A percentile compares a stretch with the other conserved stretches of the same genome.
phyloP scores from a whole-genome alignment of 2,888 invertebrate species.

The Melanchra persicariae region DNA sequence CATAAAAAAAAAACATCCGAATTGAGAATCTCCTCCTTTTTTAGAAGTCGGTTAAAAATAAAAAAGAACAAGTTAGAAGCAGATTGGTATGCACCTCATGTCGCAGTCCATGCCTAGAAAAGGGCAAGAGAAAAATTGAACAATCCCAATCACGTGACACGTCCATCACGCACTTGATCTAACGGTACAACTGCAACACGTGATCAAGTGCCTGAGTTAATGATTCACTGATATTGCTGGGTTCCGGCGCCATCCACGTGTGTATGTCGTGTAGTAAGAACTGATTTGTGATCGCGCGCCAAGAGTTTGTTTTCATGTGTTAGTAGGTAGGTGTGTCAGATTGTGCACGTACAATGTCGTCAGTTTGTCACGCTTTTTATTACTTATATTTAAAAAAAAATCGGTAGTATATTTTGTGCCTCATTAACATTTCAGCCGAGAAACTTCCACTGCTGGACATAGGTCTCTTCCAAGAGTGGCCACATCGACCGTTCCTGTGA shows the following conservation, averaged over 20 bases:
- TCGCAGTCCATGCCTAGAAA: neutral
- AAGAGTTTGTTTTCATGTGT: conserved; percentile 23
- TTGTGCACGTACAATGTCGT: neutral
- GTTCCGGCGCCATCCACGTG: conserved; percentile 29
- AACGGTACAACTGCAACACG: conserved; percentile 24
- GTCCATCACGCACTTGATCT: conserved; percentile 25
- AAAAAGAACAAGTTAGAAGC: too few relatives aligned
- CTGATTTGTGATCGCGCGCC: conserved; percentile 24
- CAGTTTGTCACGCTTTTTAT: too few relatives aligned
- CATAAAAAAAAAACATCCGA: too few relatives aligned
- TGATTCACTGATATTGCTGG: conserved; percentile 33
- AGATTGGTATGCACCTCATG: too few relatives aligned
- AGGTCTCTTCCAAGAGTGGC: too few relatives aligned
- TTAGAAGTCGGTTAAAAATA: too few relatives aligned
- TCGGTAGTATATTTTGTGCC: too few relatives aligned
- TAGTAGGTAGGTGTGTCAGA: neutral
- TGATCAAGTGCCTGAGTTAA: conserved; percentile 1
- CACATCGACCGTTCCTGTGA: too few relatives aligned
- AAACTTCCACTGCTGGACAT: too few relatives aligned
- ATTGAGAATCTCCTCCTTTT: too few relatives aligned
- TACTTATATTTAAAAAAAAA: too few relatives aligned
- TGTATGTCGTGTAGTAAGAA: neutral
- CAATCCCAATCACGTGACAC: neutral
- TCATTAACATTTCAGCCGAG: too few relatives aligned
- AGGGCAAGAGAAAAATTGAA: neutral